phyloP scores from a whole-genome alignment of 2,797 vertebrate genomes.

The Toxotes lorentzi region DNA sequence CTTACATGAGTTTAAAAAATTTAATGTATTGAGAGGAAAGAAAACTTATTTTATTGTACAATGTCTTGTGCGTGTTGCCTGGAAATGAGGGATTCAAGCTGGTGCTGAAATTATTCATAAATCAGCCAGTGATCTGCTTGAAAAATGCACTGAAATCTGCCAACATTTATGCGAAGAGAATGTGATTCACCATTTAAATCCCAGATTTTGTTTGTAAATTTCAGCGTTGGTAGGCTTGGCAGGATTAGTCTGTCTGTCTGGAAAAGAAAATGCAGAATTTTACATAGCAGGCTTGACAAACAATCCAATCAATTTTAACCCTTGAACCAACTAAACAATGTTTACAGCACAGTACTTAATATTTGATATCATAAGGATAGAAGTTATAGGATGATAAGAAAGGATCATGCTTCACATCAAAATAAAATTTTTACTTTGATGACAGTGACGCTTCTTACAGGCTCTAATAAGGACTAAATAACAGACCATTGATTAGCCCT shows the following conservation, averaged over 20 bases:
- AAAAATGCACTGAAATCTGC: background rate
- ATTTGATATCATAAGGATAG: background rate
- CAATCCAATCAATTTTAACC: background rate
- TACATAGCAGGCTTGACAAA: background rate
- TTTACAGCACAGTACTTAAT: background rate
- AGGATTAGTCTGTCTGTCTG: background rate
- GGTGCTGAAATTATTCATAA: background rate
- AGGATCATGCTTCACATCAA: background rate
- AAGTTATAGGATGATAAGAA: background rate
- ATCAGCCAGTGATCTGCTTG: background rate
- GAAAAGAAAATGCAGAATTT: background rate
- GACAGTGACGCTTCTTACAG: background rate
- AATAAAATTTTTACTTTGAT: background rate
- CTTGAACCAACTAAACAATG: background rate
- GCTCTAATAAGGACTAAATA: conserved; percentile 10
- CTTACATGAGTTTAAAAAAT: conserved; percentile 4
- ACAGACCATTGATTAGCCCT: conserved; percentile 47
- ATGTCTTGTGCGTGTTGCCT: background rate
- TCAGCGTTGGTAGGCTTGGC: background rate
- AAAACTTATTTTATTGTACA: background rate
- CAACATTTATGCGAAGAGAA: background rate
- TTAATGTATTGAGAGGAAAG: background rate
- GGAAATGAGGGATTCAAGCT: background rate
- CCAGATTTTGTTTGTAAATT: background rate
- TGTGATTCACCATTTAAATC: background rate